Evolutionary conservation across 2,113 vertebrate genomes (phyloP), one percentile per base, ranked within the genome.

Genomic region (Poeciliopsis retropinna): DNA sequence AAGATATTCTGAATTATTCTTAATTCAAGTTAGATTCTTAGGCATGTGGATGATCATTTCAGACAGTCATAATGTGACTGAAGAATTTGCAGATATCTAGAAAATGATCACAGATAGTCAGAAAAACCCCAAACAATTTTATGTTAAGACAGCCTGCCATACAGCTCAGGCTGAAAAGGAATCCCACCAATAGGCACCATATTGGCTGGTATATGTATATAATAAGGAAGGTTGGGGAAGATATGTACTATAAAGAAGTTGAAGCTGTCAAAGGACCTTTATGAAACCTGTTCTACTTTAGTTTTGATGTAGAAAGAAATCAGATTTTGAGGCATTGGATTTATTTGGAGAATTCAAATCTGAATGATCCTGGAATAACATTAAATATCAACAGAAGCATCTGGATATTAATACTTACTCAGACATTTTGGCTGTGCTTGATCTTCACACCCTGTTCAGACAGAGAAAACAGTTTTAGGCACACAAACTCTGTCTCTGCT

Each of bases 331-430:
- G 25, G 8, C 25, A 5, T 25, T 25, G 3, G 7, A 54, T 54
- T 25, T 25, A 9, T 9, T 25, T 10, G 10, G 19, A 54, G 4
- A 54, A 25, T 54, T 54, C 0, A 54, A 25, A 54, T 54, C 0
- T 54, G 3, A 54, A 54, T 25, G 19, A n/a, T 54, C 51, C 8
- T 54, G 51, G 19, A 8, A 54, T 25, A 54, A n/a, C 34, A 34
- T 63, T 14, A 60, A 60, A 66, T 34, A 25, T 14, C 63, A 25
- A 22, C 30, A 34, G 29, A 12, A 28, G 15, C 5, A 76, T 37
- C 14, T 32, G 2, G 31, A 61, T 44, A 4, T 25, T n/a, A 10
- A 22, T 75, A 93, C 94, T 94, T 78, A 94, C 94, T 95, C 94
- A 77, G 94, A 88, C 94, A 94, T 94, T 8, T 83, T 92, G 90